Evolutionary conservation across 2,888 invertebrate genomes (phyloP), one percentile per base, ranked within the genome.

Genomic region (Nezara viridula): DNA sequence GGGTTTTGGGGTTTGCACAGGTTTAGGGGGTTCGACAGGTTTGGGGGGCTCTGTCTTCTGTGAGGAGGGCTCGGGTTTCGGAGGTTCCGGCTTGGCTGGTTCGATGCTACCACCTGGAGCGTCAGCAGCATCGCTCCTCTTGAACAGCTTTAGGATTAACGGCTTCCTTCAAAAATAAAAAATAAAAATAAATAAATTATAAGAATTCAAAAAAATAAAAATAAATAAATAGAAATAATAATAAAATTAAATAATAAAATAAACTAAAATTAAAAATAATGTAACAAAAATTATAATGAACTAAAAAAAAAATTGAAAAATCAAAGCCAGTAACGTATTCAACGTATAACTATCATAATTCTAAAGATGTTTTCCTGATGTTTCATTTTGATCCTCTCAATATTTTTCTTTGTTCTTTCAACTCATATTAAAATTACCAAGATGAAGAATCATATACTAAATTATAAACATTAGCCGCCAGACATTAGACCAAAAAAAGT

Each of bases 141-240:
- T 86, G 32, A 49, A 86, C 50, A 86, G 27, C 55, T 86, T 86
- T 86, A 55, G 50, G 12, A 86, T 37, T 86, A 86, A 86, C 60
- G 86, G 86, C 86, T 55, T 86, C 86, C 86, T 86, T 86, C 21
- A 86, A 86, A 40, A 55, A 86, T 21, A 86, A 86, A 47, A 86
- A 50, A 86, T 21, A 37, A 86, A 37, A 86, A 32, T 50, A 37
- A 49, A 85, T 49, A 47, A 49, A 44, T 14, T 24, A 50, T 32
- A 86, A 21, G 24, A 37, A 40, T 32, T 21, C 0, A 21, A 86
- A 32, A 40, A 37, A 37, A 86, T 21, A 86, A 55, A 52, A 52
- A 24, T 52, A 37, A 55, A 55, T 55, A 86, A 55, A 52, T 7
- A 27, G 37, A 49, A 52, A 86, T 37, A 50, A 86, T 24, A 50